Conservation (phyloP, 37 sponge, comb jelly and placozoan species). For the Crambe crambe region DNA sequence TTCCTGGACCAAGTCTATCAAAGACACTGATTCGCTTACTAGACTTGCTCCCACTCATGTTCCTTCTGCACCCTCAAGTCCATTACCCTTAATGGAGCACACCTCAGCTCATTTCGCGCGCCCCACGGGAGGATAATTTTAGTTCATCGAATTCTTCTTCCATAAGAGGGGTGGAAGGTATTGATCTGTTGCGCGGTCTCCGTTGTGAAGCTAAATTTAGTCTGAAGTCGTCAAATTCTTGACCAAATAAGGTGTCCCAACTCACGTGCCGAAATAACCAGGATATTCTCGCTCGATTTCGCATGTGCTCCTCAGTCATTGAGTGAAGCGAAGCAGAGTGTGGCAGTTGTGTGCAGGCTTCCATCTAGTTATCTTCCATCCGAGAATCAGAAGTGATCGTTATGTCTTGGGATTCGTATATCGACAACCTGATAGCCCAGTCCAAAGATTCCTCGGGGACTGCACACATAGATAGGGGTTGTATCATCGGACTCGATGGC, state of each 20-base stretch:
- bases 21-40: constrained; percentile 73
- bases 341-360: not conserved
- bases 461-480: constrained; percentile 58
- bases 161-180: constrained; percentile 57
- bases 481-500: constrained; percentile 85
- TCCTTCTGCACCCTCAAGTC: no score
- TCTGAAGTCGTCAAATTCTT: not conserved
- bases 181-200: not conserved
- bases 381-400: not conserved
- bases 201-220: not conserved
- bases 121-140: not conserved
- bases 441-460: constrained; percentile 66
- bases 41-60: constrained; percentile 10
- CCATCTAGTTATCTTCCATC: no score
- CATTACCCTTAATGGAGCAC: not conserved
- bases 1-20: constrained; percentile 78
- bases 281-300: not conserved
- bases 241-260: constrained; percentile 6
- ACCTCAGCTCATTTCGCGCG: not conserved
- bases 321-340: no score
- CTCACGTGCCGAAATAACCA: not conserved
- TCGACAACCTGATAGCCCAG: constrained; percentile 88
- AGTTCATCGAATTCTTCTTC: no score
- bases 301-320: not conserved
- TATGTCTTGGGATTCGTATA: constrained; percentile 87